These are phyloP conservation scores for Sinella curviseta DNA, from an alignment of 1,140 invertebrate species.

Conservation along the genomic window DNA sequence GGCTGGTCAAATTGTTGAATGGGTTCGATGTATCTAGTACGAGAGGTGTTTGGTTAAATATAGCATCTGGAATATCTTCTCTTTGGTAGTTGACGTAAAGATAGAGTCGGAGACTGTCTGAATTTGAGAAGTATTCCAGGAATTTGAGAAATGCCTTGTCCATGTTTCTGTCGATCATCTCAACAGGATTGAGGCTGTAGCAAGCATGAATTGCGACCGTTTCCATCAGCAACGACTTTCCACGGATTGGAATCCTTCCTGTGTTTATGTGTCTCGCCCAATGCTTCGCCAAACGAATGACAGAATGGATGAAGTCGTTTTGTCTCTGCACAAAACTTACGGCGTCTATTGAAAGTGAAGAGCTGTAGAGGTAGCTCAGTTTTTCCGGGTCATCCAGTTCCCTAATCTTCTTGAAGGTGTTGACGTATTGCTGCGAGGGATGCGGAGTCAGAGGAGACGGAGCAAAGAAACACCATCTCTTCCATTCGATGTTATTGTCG, in stretches of 20 bases:
- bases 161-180: not conserved
- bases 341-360: not conserved
- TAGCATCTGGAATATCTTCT: not conserved
- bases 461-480: slow-evolving; percentile 8
- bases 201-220: not conserved
- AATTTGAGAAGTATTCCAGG: not conserved
- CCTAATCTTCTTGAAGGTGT: not conserved
- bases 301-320: not conserved
- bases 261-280: slow-evolving; percentile 1
- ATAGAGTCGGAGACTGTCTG: not conserved
- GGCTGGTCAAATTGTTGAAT: not conserved
- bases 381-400: not conserved
- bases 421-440: slow-evolving; percentile 9
- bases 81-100: slow-evolving; percentile 13
- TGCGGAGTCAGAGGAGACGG: not conserved
- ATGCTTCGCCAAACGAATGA: slow-evolving; percentile 3
- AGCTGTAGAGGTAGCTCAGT: slow-evolving; percentile 6
- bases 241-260: not conserved
- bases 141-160: slow-evolving; percentile 12
- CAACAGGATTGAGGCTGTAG: slow-evolving; percentile 3
- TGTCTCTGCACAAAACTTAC: slow-evolving; percentile 1
- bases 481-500: not conserved
- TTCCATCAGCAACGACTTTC: not conserved
- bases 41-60: slow-evolving; percentile 2
- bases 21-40: slow-evolving; percentile 3